Base-by-base conservation (phyloP, 2,888 invertebrate species). In the Dynastes grantii region DNA sequence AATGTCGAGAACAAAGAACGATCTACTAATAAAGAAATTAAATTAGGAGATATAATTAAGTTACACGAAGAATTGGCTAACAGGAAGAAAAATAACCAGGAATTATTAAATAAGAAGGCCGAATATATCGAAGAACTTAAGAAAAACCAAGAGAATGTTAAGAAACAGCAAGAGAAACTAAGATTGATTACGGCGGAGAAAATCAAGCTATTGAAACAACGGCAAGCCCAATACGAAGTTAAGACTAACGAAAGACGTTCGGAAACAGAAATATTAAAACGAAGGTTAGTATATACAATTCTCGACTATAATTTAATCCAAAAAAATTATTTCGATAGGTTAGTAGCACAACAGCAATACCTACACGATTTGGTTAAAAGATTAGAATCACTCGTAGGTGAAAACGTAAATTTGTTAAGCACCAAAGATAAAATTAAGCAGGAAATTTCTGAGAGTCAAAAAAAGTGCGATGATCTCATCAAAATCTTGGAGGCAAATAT, bases 301-400 rank as follows among this genome's bases (percentile, higher is more conserved):
- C 2, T 45, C 11, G 8, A 45, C 8, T 45, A 45, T 9, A 45
- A 45, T 40, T 5, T 40, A 40, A 40, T 40, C 37, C 8, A 11
- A 11, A 45, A 45, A 32, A 32, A 32, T 32, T 32, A 32, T 37
- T n/a, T n/a, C n/a, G 13, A 11, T n/a, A 65, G 65, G 37, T 65
- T n/a, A 40, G 5, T 5, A 16, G 37, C 5, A 2, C 65, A 40
- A 40, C 32, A 16, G 2, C n/a, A 40, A n/a, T 40, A 40, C n/a
- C 3, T 65, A 65, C n/a, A 45, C n/a, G 65, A 65, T 8, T 5
- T 65, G n/a, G 37, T 32, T 65, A 45, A 40, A n/a, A 13, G 40
- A 40, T 16, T 40, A 16, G 65, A 37, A 0, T 65, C 65, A 37
- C 16, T 16, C 2, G 16, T 40, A 40, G 13, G 40, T 8, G 16